Conservation (phyloP, 2,797 vertebrate genomes). For the Hybognathus amarus region DNA sequence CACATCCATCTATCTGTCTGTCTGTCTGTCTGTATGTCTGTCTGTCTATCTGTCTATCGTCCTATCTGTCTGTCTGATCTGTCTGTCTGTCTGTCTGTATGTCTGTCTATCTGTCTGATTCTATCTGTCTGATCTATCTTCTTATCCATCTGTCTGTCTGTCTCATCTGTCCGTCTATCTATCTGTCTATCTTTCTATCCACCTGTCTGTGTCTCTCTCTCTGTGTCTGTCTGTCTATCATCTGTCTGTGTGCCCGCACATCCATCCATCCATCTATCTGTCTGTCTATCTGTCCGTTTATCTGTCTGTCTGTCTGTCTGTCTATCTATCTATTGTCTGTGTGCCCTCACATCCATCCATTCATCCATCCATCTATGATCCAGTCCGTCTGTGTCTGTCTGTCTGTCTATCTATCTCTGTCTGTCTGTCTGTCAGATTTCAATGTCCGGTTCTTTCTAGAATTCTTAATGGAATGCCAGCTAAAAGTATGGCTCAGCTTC, state of each 20-base stretch:
- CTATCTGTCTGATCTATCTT: not conserved
- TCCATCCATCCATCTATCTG: not conserved
- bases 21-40: not conserved
- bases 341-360: not conserved
- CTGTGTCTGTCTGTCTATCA: not conserved
- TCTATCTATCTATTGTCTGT: too few relatives aligned
- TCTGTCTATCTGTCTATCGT: not conserved
- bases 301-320: not conserved
- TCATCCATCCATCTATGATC: too few relatives aligned
- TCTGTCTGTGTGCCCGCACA: too few relatives aligned
- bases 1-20: not conserved
- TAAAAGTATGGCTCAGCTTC: not conserved
- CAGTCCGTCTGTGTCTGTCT: too few relatives aligned
- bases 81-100: not conserved
- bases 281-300: not conserved
- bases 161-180: not conserved
- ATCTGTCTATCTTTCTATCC: not conserved
- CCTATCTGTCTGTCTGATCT: too few relatives aligned
- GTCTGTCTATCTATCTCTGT: too few relatives aligned
- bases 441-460: not conserved
- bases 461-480: constrained; percentile 2
- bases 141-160: too few relatives aligned
- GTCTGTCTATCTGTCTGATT: not conserved
- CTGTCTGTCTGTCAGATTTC: too few relatives aligned
- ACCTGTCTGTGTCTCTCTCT: too few relatives aligned